Base-by-base conservation (phyloP, 1,140 invertebrate species). In the Brachionus paranguensis region DNA sequence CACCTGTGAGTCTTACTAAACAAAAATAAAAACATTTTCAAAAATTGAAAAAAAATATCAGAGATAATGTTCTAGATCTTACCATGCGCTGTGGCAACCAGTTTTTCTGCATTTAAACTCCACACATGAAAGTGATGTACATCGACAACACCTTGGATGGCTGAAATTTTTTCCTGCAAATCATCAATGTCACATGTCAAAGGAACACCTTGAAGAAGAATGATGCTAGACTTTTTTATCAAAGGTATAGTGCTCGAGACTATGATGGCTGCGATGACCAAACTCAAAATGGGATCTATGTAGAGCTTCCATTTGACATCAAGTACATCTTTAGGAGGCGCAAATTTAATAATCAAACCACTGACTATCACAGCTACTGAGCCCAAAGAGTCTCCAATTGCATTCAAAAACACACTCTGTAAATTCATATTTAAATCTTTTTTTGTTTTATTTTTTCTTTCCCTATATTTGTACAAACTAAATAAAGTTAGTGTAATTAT, bases 331-430 rank as follows among this genome's bases (percentile, higher is more conserved):
- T 37, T 43, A 3, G 60, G 64, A 14, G 64, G 74, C 11, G 50
- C 60, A 78, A 93, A 89, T 93, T 93, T 94, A 12, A 96, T 94
- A 29, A 95, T 91, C 68, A 95, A 88, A 37, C 72, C 96, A 60
- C 94, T 93, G 8, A 89, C 85, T 41, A 98, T 94, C 6, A 98
- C 96, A 88, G 98, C 96, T 1, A 98, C 93, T 2, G 96, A 98
- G 70, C 92, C 92, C 12, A 96, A 89, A 20, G 96, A 96, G 90
- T 98, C 96, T 33, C 95, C 96, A 0, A 98, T 87, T 4, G 98
- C 93, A 89, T 98, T 96, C 55, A 98, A 91, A 88, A 97, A 98
- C 0, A 97, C 96, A n/a, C 96, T 96, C 68, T 94, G 92, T 94
- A 98, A 98, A 87, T 98, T 98, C 93, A 98, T 74, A 41, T 74